These are phyloP conservation scores for Anthoscopus minutus DNA, from an alignment of 2,113 vertebrate species.

Conservation along the genomic window DNA sequence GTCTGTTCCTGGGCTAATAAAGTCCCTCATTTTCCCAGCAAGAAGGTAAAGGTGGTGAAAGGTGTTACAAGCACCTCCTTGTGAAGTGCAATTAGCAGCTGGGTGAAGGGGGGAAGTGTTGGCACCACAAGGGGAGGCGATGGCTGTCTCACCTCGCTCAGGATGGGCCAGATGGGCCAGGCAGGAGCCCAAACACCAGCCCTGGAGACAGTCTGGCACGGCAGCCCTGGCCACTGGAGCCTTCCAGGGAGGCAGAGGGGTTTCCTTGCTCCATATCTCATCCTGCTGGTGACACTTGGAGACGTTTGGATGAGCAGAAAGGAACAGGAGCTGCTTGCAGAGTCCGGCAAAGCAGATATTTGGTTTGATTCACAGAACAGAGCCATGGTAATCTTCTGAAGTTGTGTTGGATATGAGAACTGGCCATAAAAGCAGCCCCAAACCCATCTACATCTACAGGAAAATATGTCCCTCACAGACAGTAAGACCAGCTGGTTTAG, in stretches of 20 bases:
- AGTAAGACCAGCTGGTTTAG: neutral
- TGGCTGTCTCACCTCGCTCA: constrained; percentile 57
- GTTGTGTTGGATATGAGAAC: neutral
- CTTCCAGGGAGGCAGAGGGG: constrained; percentile 66
- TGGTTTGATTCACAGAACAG: neutral
- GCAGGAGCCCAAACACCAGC: neutral
- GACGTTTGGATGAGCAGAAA: rapidly evolving
- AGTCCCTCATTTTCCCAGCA: constrained; percentile 3
- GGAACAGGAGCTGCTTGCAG: neutral
- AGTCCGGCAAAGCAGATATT: neutral
- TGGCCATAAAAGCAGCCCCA: neutral
- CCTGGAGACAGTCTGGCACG: constrained; percentile 69
- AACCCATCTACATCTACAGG: neutral
- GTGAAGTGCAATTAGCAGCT: constrained; percentile 62
- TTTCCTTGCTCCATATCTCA: constrained; percentile 73
- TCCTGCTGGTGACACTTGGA: constrained; percentile 50
- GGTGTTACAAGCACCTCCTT: constrained; percentile 20
- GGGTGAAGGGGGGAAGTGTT: constrained; percentile 38
- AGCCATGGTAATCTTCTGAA: neutral
- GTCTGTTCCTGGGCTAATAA: constrained; percentile 48
- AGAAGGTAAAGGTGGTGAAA: constrained; percentile 54
- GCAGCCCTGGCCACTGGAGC: constrained; percentile 68
- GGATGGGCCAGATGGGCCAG: constrained; percentile 66
- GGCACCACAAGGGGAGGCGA: neutral
- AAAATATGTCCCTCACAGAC: neutral